These are phyloP conservation scores for Hemistola chrysoprasaria DNA, from an alignment of 2,888 invertebrate genomes.

Conservation along the genomic window DNA sequence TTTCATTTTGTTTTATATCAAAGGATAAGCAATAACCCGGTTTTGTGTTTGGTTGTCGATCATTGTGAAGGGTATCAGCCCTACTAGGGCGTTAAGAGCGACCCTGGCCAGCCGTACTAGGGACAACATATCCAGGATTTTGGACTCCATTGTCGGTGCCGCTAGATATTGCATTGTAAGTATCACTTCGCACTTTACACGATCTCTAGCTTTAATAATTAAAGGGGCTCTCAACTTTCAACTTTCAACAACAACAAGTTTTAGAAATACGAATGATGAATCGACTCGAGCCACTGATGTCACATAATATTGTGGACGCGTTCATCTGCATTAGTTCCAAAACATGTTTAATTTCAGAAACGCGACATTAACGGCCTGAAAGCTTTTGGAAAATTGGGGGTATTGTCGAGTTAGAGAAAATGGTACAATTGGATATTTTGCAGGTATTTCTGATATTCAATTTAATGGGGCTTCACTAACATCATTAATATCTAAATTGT, in stretches of 20 bases:
- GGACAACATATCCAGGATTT: conserved; percentile 76
- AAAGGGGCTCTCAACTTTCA: too few species aligned
- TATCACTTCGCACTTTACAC: conserved; percentile 33
- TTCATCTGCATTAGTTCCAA: conserved; percentile 53
- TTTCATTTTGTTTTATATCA: conserved; percentile 78
- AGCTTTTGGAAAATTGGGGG: conserved; percentile 68
- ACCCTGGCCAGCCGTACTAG: conserved; percentile 76
- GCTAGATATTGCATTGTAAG: conserved; percentile 81
- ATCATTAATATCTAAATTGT: conserved; percentile 26
- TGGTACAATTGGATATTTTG: conserved; percentile 75
- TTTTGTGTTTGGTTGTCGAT: conserved; percentile 59
- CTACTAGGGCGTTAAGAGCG: conserved; percentile 51
- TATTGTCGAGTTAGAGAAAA: conserved; percentile 64
- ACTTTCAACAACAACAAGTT: too few species aligned
- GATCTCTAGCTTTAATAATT: too few species aligned
- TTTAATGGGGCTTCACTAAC: conserved; percentile 60
- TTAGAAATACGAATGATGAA: neutral
- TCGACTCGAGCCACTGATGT: conserved; percentile 16
- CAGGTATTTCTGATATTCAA: conserved; percentile 66
- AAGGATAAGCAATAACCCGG: conserved; percentile 74
- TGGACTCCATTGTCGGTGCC: conserved; percentile 78
- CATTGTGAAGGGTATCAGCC: conserved; percentile 54
- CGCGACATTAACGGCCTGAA: conserved; percentile 64
- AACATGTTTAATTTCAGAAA: conserved; percentile 78
- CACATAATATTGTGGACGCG: conserved; percentile 38